phyloP scores from a whole-genome alignment of 2,888 invertebrate genomes.

The Cancer borealis region DNA sequence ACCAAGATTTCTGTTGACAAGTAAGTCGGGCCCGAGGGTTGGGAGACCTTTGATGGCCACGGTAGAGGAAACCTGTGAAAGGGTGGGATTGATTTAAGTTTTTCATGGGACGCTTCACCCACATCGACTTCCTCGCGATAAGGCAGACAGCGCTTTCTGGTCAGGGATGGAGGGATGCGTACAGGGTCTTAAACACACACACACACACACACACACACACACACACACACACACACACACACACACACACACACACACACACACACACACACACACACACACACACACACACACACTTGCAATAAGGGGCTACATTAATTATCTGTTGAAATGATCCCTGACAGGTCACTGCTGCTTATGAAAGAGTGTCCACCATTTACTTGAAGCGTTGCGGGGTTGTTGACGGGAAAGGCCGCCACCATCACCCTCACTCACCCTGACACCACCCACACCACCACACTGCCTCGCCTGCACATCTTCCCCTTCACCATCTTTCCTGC shows the following conservation, averaged over 20 bases:
- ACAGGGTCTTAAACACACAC: not conserved
- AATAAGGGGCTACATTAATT: slow-evolving; percentile 23
- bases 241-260: slow-evolving; percentile 54
- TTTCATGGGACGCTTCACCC: not conserved
- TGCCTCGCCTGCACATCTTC: no score
- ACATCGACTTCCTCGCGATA: not conserved
- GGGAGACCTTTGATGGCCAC: not conserved
- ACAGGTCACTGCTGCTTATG: slow-evolving; percentile 2
- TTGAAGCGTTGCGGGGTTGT: not conserved
- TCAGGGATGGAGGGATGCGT: not conserved
- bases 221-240: slow-evolving; percentile 41
- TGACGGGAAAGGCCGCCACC: not conserved
- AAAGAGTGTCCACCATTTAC: not conserved
- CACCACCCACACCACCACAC: not conserved
- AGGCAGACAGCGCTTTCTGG: not conserved
- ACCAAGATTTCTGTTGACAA: not conserved
- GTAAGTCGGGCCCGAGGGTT: not conserved
- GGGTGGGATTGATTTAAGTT: not conserved
- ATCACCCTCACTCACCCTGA: not conserved
- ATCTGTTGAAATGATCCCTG: not conserved
- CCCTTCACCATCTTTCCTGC: not conserved
- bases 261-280: slow-evolving; percentile 52
- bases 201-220: slow-evolving; percentile 49
- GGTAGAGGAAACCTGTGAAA: not conserved
- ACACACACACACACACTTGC: slow-evolving; percentile 33